Evolutionary conservation across 2,888 invertebrate genomes (phyloP), one percentile per base, ranked within the genome.

Genomic region (Elaeidobius kamerunicus): DNA sequence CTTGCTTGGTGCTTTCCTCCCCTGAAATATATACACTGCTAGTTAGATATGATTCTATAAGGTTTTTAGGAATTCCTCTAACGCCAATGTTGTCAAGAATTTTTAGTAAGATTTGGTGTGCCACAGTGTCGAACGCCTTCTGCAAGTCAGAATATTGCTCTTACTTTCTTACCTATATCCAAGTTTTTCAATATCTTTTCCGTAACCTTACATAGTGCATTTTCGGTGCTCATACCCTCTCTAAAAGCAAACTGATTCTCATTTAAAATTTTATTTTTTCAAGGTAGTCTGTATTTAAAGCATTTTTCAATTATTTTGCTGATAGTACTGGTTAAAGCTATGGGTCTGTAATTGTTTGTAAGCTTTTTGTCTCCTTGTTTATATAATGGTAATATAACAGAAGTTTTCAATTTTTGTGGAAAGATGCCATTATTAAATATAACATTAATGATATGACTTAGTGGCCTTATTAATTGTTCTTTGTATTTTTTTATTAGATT

Each of bases 181-280:
- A 38, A 12, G 12, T 38, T 38, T 14, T 15, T 38, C 5, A 38
- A 3, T 5, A 38, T 38, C 6, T 3, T 15, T n/a, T 38, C 38
- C 4, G 38, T 38, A 4, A 38, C 38, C n/a, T 16, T 6, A 15
- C 38, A 9, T 6, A 23, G 23, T 4, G 23, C 23, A 23, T 23
- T 23, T 9, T 23, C 23, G 9, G 23, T 23, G 15, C 38, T 14
- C 15, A 5, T 3, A 38, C n/a, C n/a, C 12, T 6, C 16, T 12
- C 38, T 16, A n/a, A 38, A 38, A 11, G 15, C 38, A 38, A 38
- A 38, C 12, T 38, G 38, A 15, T 38, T 38, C 5, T 38, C n/a
- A 4, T 6, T 14, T 6, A 38, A 18, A 14, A 38, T 4, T 9
- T 38, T 40, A 12, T 40, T 20, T 9, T 40, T 40, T 4, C 5